Base-by-base conservation (phyloP, 2,797 vertebrate species). In the Acrocephalus scirpaceus region DNA sequence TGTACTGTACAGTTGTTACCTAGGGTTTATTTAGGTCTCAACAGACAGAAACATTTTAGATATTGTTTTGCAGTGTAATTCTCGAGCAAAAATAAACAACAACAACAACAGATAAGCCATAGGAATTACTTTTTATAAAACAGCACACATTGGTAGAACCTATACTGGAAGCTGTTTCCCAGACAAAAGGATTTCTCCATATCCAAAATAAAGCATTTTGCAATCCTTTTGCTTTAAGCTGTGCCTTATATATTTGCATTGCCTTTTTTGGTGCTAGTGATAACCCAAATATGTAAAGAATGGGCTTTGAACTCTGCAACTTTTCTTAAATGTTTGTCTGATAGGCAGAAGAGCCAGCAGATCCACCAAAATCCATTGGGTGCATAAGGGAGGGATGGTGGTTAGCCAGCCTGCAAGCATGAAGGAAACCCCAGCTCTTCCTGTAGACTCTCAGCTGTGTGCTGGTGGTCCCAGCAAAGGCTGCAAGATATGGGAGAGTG, bases 381-480 rank as follows among this genome's bases (percentile, higher is more conserved):
- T 86, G 47, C 27, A n/a, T 30, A 74, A 48, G 11, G 50, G 30
- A 48, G 11, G 50, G 30, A 3, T 16, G 42, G 38, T 50, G 17
- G 16, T 9, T 36, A 57, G 29, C 27, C 36, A 45, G 5, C 42
- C 30, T 64, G 58, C 17, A 32, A 15, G 21, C 22, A 10, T 10
- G 14, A 56, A 66, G 17, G n/a, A 58, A 50, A 4, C 7, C 8
- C 18, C 3, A 0, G 0, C 16, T 75, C 50, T 38, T 47, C 50
- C 32, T 42, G 16, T 8, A n/a, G 29, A 21, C 26, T n/a, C 51
- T 78, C 13, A 62, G 25, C 29, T 69, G 1, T 16, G 12, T 4
- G 5, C 32, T 65, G 25, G 19, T 2, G 5, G 14, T 81, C 32
- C 34, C 4, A 10, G 40, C 10, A 77, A 54, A 36, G 70, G 58